A percentile compares a stretch with the other conserved stretches of the same genome.
Conservation (phyloP, 2,113 vertebrate species). For the Corythoichthys intestinalis region DNA sequence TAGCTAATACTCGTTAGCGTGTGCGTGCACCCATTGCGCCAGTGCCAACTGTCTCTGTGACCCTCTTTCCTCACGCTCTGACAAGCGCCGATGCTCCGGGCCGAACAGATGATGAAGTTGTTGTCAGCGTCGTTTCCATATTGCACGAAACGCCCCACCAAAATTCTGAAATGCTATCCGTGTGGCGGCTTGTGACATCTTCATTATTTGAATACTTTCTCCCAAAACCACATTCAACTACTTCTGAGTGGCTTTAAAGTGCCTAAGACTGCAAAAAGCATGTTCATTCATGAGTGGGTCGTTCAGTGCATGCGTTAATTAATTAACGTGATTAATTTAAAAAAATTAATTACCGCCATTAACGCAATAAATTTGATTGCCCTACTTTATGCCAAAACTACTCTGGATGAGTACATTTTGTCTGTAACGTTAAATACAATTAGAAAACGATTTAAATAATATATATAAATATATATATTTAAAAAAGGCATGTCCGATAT, state of each 20-base stretch:
- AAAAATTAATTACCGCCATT: no score
- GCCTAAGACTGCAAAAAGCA: no score
- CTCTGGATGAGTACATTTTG: no score
- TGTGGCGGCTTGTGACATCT: not conserved
- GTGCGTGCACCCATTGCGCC: conserved; percentile 34
- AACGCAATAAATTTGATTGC: no score
- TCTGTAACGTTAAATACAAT: no score
- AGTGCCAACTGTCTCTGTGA: conserved; percentile 15
- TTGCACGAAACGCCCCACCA: not conserved
- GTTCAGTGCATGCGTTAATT: no score
- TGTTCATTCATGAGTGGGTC: no score
- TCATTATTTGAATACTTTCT: not conserved
- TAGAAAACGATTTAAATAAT: no score
- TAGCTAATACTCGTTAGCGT: not conserved
- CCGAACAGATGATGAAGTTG: conserved; percentile 43
- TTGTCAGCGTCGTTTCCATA: conserved; percentile 35
- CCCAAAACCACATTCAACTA: not conserved
- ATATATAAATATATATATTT: no score
- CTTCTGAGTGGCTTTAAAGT: not conserved
- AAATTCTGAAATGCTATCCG: not conserved
- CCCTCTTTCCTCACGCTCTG: conserved; percentile 39
- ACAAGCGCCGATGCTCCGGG: conserved; percentile 28
- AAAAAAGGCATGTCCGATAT: no score
- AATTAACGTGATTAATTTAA: no score
- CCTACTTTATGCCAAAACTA: no score